Evolutionary conservation across 2,113 vertebrate genomes (phyloP).

Genomic region (Pluvialis apricaria): DNA sequence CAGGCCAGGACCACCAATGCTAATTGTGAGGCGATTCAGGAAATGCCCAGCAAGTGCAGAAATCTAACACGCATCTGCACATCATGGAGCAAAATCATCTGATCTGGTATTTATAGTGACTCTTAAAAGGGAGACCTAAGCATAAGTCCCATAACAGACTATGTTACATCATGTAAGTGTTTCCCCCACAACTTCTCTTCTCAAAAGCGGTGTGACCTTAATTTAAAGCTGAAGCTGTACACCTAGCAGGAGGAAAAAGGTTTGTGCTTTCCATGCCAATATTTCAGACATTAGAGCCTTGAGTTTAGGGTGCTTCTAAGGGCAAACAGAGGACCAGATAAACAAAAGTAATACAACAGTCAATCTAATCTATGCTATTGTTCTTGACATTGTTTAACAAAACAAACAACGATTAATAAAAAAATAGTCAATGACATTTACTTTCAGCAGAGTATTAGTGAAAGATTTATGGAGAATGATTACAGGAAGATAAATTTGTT

Average conservation of each 20-base stretch:
- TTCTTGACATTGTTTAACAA: background rate
- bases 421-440: background rate
- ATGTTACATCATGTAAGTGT: background rate
- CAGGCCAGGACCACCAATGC: background rate
- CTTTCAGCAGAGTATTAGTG: background rate
- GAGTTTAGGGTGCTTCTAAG: background rate
- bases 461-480: background rate
- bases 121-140: background rate
- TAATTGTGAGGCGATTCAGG: background rate
- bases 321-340: background rate
- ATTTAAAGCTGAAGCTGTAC: background rate
- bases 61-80: background rate
- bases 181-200: background rate
- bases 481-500: background rate
- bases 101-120: background rate
- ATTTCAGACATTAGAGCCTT: background rate
- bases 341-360: background rate
- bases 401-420: background rate
- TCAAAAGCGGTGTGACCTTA: background rate
- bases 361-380: background rate
- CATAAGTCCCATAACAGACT: background rate
- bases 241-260: background rate
- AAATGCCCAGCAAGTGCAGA: background rate
- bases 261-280: background rate
- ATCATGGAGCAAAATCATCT: background rate